A percentile compares a stretch with the other conserved stretches of the same genome.
Evolutionary conservation across 2,888 invertebrate species (phyloP).

Genomic region (Dugesia japonica): DNA sequence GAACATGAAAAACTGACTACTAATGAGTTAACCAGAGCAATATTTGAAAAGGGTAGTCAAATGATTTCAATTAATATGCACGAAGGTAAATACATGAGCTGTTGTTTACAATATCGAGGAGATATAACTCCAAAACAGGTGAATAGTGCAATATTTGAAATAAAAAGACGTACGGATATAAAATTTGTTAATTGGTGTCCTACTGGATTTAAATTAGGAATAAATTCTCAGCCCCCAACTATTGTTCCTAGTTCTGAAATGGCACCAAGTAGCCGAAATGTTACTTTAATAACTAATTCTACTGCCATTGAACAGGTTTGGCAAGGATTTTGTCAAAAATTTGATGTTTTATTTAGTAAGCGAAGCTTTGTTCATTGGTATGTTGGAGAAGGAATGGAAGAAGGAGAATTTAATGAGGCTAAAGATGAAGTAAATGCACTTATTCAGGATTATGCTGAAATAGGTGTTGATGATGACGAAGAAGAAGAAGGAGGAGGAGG

Average conservation of each 20-base stretch:
- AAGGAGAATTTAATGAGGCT: too few species aligned
- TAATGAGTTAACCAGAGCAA: conserved; percentile 40
- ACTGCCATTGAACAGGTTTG: conserved; percentile 50
- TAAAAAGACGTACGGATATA: conserved; percentile 71
- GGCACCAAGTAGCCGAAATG: conserved; percentile 50
- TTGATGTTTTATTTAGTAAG: conserved; percentile 40
- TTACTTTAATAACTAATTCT: conserved; percentile 49
- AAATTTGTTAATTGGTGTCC: conserved; percentile 68
- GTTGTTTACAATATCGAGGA: conserved; percentile 37
- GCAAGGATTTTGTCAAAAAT: conserved; percentile 44
- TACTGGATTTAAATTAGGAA: conserved; percentile 58
- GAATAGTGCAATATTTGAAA: conserved; percentile 52
- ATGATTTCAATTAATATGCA: conserved; percentile 38
- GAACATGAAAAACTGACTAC: conserved; percentile 41
- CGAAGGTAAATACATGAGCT: conserved; percentile 38
- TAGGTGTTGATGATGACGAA: conserved; percentile 40
- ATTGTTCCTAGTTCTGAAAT: conserved; percentile 59
- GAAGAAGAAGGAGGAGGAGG: conserved; percentile 32
- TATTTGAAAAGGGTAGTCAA: conserved; percentile 42
- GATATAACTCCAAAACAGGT: conserved; percentile 39
- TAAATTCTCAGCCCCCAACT: conserved; percentile 51
- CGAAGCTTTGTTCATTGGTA: conserved; percentile 46
- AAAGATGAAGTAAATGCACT: conserved; percentile 60
- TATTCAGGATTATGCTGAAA: conserved; percentile 49
- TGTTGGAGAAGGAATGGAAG: conserved; percentile 50